Base-by-base conservation (phyloP, 2,113 vertebrate genomes). In the Dicerorhinus sumatrensis region DNA sequence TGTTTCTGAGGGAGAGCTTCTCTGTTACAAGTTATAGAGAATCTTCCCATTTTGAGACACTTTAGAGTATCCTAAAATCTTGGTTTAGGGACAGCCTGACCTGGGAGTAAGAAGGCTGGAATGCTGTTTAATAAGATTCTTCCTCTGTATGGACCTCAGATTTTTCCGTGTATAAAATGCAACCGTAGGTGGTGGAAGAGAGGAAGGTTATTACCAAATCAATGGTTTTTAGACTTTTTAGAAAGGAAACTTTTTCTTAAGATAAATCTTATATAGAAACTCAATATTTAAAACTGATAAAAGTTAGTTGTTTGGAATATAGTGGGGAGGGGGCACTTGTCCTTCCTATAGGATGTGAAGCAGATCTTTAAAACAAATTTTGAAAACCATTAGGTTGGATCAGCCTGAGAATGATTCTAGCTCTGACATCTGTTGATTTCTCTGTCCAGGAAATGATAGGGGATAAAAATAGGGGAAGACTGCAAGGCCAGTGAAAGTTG, bases 11-110 rank as follows among this genome's bases (percentile, higher is more conserved):
- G n/a, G 13, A 56, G 70, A 72, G 27, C 48, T 73, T 87, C 84
- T 96, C 81, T 88, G 56, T 96, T 81, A 51, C 27, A 86, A 90
- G 81, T 36, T 86, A 33, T 21, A 36, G 48, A 93, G 56, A 65
- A 51, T 85, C 42, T 67, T 86, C 25, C 76, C 69, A 83, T 58
- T 91, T 77, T 54, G 39, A 93, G 69, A 91, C 21, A 48, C 29
- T 85, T 81, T 73, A 48, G 27, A 88, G 42, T 70, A 7, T 75
- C 25, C 51, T 94, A 93, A 86, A 93, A 93, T 76, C 80, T 77
- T 95, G 60, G 16, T 76, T 96, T 82, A 65, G 91, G 48, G 93
- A 77, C 6, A 96, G 18, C 60, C 54, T 82, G 20, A 33, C 23
- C 60, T 90, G 65, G 9, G 56, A 91, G 11, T 73, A 36, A 84